Evolutionary conservation across 53 echinoderm and acorn worm species (phyloP).

Genomic region (Arbacia lixula): DNA sequence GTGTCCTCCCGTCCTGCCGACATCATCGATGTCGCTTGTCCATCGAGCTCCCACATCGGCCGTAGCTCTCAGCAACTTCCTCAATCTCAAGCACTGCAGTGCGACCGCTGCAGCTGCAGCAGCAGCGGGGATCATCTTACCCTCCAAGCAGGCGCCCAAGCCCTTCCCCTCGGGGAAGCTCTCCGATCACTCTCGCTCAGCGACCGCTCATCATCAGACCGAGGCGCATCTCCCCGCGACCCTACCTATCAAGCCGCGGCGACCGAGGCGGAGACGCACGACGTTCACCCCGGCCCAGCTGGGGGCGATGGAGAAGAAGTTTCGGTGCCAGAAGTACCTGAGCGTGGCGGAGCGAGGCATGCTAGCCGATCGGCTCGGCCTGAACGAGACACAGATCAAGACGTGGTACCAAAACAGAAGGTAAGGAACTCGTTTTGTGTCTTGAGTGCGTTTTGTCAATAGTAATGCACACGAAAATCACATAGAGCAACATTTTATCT

Average conservation of each 20-base stretch:
- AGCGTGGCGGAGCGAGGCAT: conserved; percentile 83
- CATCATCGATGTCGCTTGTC: background rate
- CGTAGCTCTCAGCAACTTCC: background rate
- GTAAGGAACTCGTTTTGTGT: no score
- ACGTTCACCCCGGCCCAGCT: conserved; percentile 83
- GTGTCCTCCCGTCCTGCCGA: background rate
- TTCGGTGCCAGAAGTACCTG: conserved; percentile 83
- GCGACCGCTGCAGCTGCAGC: background rate
- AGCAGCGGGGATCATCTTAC: background rate
- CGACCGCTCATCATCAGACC: conserved; percentile 3
- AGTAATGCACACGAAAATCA: no score
- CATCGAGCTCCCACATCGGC: conserved; percentile 20
- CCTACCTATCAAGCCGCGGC: conserved; percentile 84
- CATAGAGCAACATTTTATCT: no score
- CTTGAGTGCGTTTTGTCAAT: no score
- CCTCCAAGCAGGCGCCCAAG: background rate
- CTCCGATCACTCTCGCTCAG: background rate
- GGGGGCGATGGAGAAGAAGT: conserved; percentile 77
- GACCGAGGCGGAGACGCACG: conserved; percentile 80
- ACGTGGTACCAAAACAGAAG: conserved; percentile 93
- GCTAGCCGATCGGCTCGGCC: conserved; percentile 71
- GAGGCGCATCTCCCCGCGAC: conserved; percentile 85
- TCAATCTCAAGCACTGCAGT: conserved; percentile 20
- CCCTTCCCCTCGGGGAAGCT: background rate
- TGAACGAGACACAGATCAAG: conserved; percentile 89